Evolutionary conservation across 1,140 invertebrate genomes (phyloP), one percentile per base, ranked within the genome.

Genomic region (Nephotettix cincticeps): DNA sequence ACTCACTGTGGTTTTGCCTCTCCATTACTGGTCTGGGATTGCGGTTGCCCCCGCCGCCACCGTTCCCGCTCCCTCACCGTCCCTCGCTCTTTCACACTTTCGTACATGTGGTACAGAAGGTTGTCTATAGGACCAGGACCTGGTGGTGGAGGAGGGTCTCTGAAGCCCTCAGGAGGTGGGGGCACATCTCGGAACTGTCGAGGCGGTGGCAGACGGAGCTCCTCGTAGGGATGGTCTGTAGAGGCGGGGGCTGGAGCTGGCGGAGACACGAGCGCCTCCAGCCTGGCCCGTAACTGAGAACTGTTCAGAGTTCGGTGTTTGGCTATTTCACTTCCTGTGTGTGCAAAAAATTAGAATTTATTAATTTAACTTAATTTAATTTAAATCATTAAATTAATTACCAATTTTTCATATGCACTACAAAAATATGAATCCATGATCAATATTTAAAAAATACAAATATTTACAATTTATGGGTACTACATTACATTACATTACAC

Each of bases 71-170:
- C 80, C 0, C 80, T 77, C 0, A 80, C 78, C 32, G 78, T 76
- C 71, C 82, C 81, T 25, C 56, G 2, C 32, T 36, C 32, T 68
- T 83, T 84, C 0, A 86, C 84, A 75, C 86, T 89, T 81, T 92
- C 91, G 76, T 91, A 91, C n/a, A 92, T 88, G 79, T 93, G 91
- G 74, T 92, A 92, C 0, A 93, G 80, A 0, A 90, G 89, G 81
- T 93, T 93, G 77, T 92, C 91, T 32, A 92, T 84, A 43, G 88
- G 87, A 25, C 82, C 83, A 74, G 72, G 79, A 14, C 69, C 58
- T 54, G 73, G 66, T 19, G 73, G 29, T n/a, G 69, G 72, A 30
- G 81, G 82, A 0, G 86, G 86, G 75, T 89, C 88, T 0, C 87
- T 80, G 78, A 92, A 92, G 75, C 87, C 87, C 76, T 91, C 90